Evolutionary conservation across 2,888 invertebrate species (phyloP).

Genomic region (Noctua comes): DNA sequence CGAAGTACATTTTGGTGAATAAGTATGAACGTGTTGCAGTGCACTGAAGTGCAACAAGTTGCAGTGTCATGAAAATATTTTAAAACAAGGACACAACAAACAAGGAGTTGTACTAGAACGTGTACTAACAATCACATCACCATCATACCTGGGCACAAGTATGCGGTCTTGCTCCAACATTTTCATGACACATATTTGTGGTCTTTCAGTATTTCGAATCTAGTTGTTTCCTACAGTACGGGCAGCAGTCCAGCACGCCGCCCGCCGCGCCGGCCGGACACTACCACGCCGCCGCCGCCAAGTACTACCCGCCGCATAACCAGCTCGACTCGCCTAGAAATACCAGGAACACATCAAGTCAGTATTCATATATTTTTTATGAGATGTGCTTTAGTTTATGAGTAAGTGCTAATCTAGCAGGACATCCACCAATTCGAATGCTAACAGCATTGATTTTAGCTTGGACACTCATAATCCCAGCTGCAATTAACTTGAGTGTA

Average conservation of each 20-base stretch:
- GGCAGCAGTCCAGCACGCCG: slow-evolving; percentile 92
- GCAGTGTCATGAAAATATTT: slow-evolving; percentile 43
- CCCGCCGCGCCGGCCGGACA: slow-evolving; percentile 78
- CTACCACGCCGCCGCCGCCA: slow-evolving; percentile 89
- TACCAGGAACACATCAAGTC: slow-evolving; percentile 83
- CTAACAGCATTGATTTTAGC: neutral
- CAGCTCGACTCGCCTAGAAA: slow-evolving; percentile 91
- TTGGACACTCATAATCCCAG: neutral
- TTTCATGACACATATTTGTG: slow-evolving; percentile 47
- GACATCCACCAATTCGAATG: neutral
- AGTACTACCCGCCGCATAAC: slow-evolving; percentile 91
- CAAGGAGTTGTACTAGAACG: neutral
- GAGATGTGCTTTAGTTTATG: neutral
- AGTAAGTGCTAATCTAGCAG: neutral
- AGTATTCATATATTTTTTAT: slow-evolving; percentile 58
- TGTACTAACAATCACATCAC: slow-evolving; percentile 27
- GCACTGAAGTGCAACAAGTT: neutral
- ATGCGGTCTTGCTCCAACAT: slow-evolving; percentile 36
- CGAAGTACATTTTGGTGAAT: neutral
- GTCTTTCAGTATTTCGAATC: slow-evolving; percentile 58
- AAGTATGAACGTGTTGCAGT: neutral
- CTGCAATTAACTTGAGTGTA: neutral
- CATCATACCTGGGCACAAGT: slow-evolving; percentile 17
- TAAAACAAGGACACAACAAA: no score
- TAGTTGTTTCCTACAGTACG: slow-evolving; percentile 77